These are phyloP conservation scores for Caenorhabditis briggsae DNA, from an alignment of 1,140 invertebrate genomes.

Conservation along the genomic window DNA sequence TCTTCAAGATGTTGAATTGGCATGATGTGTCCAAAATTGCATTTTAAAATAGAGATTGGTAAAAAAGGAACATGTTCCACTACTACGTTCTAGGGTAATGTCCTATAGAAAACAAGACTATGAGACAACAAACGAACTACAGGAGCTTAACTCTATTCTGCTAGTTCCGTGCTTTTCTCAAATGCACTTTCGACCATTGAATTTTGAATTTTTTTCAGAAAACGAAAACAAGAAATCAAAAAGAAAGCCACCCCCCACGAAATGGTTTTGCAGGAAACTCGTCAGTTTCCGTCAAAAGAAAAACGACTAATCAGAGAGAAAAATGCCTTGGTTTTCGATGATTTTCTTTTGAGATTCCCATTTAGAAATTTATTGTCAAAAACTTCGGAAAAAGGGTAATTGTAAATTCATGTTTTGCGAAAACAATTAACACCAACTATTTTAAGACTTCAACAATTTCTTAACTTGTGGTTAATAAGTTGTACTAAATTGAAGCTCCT, in stretches of 20 bases:
- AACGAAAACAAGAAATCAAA: neutral
- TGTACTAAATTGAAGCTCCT: no score
- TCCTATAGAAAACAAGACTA: neutral
- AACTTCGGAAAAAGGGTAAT: no score
- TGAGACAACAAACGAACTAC: neutral
- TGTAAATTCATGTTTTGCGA: neutral
- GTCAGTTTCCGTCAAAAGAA: slow-evolving; percentile 34
- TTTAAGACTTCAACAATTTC: no score
- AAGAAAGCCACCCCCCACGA: slow-evolving; percentile 17
- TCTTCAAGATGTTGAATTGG: neutral
- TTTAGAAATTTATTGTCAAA: neutral
- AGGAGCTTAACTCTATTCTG: neutral
- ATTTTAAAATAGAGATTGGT: slow-evolving; percentile 3
- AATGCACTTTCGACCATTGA: neutral
- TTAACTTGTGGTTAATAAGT: no score
- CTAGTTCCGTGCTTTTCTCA: neutral
- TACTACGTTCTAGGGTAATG: slow-evolving; percentile 5
- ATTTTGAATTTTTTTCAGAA: slow-evolving; percentile 1
- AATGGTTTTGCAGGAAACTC: neutral
- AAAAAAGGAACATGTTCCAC: slow-evolving; percentile 11
- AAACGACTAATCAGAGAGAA: neutral
- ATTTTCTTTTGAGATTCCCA: neutral
- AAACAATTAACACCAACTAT: no score
- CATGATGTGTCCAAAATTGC: neutral
- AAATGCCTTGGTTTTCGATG: neutral